Evolutionary conservation across 92 coral and sea anemone genomes (phyloP).

Genomic region (Porites cylindrica): DNA sequence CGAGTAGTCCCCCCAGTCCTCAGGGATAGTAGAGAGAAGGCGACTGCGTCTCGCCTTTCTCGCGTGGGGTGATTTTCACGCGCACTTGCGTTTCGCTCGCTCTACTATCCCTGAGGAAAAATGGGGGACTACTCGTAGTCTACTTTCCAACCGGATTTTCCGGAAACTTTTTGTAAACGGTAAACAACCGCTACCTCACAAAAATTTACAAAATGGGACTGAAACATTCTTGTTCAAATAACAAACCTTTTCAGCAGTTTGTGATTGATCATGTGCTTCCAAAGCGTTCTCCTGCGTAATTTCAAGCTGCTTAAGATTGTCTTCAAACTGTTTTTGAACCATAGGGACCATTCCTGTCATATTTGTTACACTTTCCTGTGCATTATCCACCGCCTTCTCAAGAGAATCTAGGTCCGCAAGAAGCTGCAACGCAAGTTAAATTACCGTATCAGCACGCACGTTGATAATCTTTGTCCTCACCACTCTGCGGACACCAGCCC

Average conservation of each 20-base stretch:
- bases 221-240: not conserved
- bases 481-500: no score
- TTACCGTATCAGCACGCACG: not conserved
- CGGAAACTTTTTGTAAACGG: no score
- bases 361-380: conserved; percentile 58
- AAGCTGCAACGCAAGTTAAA: conserved; percentile 43
- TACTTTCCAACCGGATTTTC: no score
- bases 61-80: no score
- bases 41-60: no score
- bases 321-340: conserved; percentile 69
- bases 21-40: no score
- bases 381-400: conserved; percentile 70
- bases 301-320: conserved; percentile 68
- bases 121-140: no score
- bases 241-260: conserved; percentile 43
- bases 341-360: conserved; percentile 65
- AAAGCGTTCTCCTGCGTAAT: conserved; percentile 67
- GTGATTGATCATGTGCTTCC: conserved; percentile 76
- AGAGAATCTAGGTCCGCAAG: conserved; percentile 62
- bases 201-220: no score
- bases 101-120: no score
- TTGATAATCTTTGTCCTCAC: not conserved
- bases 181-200: no score
- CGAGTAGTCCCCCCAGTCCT: no score
- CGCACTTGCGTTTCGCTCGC: no score